Evolutionary conservation across 1,140 invertebrate species (phyloP).

Genomic region (Anastrepha ludens): DNA sequence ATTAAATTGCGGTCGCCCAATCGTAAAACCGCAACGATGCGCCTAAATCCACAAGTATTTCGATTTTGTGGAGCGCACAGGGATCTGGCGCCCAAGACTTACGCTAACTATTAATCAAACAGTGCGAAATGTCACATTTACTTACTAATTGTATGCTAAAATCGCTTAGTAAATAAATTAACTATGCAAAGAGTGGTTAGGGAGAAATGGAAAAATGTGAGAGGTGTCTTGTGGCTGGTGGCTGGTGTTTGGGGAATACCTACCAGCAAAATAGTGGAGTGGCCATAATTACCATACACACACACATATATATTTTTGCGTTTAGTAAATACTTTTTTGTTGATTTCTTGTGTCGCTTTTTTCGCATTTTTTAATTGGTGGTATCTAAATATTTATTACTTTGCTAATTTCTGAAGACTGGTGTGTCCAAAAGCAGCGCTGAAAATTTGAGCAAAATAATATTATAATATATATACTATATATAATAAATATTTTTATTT

Average conservation of each 20-base stretch:
- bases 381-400: not conserved
- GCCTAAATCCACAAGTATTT: not conserved
- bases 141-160: slow-evolving; percentile 29
- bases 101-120: slow-evolving; percentile 14
- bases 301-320: too few relatives aligned
- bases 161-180: slow-evolving; percentile 16
- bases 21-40: not conserved
- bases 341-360: not conserved
- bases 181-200: slow-evolving; percentile 17
- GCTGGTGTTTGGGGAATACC: slow-evolving; percentile 13
- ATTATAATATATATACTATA: too few relatives aligned
- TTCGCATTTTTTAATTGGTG: not conserved
- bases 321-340: not conserved
- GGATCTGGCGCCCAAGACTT: not conserved
- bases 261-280: not conserved
- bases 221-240: not conserved
- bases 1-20: not conserved
- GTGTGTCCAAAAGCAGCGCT: too few relatives aligned
- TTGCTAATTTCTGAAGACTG: not conserved
- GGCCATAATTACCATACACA: too few relatives aligned
- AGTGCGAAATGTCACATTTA: slow-evolving; percentile 35
- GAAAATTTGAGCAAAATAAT: too few relatives aligned
- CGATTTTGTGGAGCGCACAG: not conserved
- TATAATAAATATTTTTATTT: too few relatives aligned
- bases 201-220: not conserved